Evolutionary conservation across 2,113 vertebrate genomes (phyloP), one percentile per base, ranked within the genome.

Genomic region (Hystrix cristata): DNA sequence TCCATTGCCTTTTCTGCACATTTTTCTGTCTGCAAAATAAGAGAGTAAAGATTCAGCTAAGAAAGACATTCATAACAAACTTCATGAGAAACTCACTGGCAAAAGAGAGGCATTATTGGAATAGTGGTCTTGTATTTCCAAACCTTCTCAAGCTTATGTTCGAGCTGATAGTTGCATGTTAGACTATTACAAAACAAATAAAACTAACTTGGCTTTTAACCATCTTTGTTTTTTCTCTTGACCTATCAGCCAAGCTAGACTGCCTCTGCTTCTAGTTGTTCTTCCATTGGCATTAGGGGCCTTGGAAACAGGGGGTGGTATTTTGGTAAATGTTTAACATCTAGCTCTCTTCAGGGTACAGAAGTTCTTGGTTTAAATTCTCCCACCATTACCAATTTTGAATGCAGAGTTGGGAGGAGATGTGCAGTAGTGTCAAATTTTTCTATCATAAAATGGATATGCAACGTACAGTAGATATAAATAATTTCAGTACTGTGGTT

Each of bases 191-290:
- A 79, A 88, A 91, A 80, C 53, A 96, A 95, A 96, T 97, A 96
- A 96, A 98, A 96, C 87, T 97, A 95, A 91, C 93, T 84, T 85
- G 78, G 96, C 69, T 96, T 97, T 95, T 97, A 43, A 29, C 25
- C 43, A 23, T 82, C 27, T 90, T 82, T 95, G 51, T 62, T 69
- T 87, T 92, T 62, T 86, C 84, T 96, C 90, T 94, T 79, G 76
- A 69, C 21, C 11, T 82, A 48, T 85, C 69, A 72, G n/a, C 27
- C 27, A 76, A 71, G 2, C 7, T 59, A 60, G 23, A 85, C 67
- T 53, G 5, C 13, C 53, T 79, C 13, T 3, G 21, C 46, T 88
- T 92, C 71, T 79, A 62, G 64, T 38, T 79, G 29, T 19, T 94
- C 38, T 87, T 89, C 46, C 31, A 65, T 86, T 89, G 51, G 53